A percentile compares a stretch with the other conserved stretches of the same genome.
phyloP scores from a whole-genome alignment of 2,888 invertebrate genomes.

The Heliconius hortense region DNA sequence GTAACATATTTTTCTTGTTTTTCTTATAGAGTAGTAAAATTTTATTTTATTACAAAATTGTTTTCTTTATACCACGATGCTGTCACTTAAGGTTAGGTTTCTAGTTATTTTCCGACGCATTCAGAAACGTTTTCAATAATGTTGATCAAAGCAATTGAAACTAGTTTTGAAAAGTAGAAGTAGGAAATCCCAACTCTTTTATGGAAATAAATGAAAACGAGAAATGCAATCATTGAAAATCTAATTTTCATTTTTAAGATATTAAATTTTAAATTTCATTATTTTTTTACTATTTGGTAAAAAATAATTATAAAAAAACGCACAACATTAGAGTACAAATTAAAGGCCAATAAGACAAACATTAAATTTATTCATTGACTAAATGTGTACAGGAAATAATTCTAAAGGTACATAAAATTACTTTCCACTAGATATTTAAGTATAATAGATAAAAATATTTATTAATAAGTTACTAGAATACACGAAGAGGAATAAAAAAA shows the following conservation, averaged over 20 bases:
- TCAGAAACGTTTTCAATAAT: neutral
- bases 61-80: neutral
- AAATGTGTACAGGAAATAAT: constrained; percentile 35
- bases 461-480: neutral
- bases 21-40: neutral
- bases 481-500: neutral
- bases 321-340: constrained; percentile 2
- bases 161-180: neutral
- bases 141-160: constrained; percentile 14
- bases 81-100: neutral
- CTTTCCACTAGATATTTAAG: constrained; percentile 8
- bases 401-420: constrained; percentile 12
- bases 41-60: neutral
- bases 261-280: neutral
- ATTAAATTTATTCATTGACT: constrained; percentile 45
- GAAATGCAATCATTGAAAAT: neutral
- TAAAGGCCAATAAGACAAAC: constrained; percentile 39
- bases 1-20: neutral
- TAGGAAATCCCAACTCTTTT: neutral
- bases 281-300: too few species aligned
- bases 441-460: neutral
- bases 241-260: neutral
- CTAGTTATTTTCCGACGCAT: constrained; percentile 3
- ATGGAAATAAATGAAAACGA: neutral
- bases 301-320: too few species aligned